Evolutionary conservation across 2,888 invertebrate species (phyloP).

Genomic region (Drosophila glabriapex): DNA sequence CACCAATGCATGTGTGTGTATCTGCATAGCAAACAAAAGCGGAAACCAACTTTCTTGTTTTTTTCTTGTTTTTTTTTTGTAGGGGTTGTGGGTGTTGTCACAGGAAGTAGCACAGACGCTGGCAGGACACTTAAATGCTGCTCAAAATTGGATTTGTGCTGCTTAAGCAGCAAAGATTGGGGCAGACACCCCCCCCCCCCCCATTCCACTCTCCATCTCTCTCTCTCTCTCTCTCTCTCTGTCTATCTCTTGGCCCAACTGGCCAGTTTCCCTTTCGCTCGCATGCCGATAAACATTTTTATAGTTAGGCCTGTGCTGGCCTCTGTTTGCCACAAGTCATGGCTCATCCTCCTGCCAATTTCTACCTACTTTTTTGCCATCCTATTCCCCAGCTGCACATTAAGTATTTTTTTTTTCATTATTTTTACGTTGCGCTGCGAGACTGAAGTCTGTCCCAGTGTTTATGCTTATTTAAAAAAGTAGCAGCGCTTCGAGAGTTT

Average conservation of each 20-base stretch:
- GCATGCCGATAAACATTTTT: constrained; percentile 76
- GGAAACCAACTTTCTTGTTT: constrained; percentile 20
- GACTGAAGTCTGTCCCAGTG: constrained; percentile 45
- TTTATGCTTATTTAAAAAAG: constrained; percentile 81
- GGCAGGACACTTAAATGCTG: constrained; percentile 72
- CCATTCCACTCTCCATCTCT: accelerated
- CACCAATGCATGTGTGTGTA: background rate
- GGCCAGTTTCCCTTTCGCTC: constrained; percentile 9
- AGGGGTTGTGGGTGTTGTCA: constrained; percentile 14
- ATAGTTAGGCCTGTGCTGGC: constrained; percentile 63
- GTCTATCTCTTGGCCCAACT: background rate
- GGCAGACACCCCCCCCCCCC: background rate
- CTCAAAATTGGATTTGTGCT: constrained; percentile 78
- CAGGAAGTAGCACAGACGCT: constrained; percentile 56
- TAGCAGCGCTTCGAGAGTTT: constrained; percentile 69
- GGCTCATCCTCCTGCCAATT: constrained; percentile 60
- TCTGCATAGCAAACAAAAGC: constrained; percentile 64
- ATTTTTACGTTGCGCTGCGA: background rate
- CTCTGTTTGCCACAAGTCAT: constrained; percentile 70
- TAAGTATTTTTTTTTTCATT: constrained; percentile 44
- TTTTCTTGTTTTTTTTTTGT: background rate
- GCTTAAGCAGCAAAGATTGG: constrained; percentile 43
- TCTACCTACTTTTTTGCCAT: constrained; percentile 26
- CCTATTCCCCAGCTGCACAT: constrained; percentile 76
- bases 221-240: background rate